These are phyloP conservation scores for Sciaenops ocellatus DNA, from an alignment of 2,797 vertebrate species.

Conservation along the genomic window DNA sequence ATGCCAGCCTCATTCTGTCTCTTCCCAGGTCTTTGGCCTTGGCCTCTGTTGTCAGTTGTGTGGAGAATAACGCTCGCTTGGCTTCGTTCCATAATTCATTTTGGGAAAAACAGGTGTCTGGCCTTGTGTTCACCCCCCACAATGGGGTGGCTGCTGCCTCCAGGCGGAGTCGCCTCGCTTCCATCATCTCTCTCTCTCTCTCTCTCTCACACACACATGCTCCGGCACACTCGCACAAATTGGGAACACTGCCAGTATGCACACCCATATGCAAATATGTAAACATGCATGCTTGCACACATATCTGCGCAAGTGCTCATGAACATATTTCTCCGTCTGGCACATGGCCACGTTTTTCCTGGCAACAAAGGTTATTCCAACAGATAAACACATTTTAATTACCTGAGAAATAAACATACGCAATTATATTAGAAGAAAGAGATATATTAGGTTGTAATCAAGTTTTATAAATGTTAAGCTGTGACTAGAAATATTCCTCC, in stretches of 20 bases:
- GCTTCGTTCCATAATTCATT: constrained; percentile 74
- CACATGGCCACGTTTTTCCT: constrained; percentile 39
- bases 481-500: constrained; percentile 14
- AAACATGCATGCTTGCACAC: constrained; percentile 34
- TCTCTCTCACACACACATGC: constrained; percentile 5
- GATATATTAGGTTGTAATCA: constrained; percentile 31
- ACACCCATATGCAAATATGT: constrained; percentile 42
- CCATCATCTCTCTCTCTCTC: constrained; percentile 45
- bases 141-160: constrained; percentile 62
- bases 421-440: constrained; percentile 31
- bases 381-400: constrained; percentile 75
- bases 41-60: constrained; percentile 59
- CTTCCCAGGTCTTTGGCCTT: constrained; percentile 63
- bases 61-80: constrained; percentile 56
- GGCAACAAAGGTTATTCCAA: constrained; percentile 69
- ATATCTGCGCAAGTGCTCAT: constrained; percentile 2
- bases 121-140: constrained; percentile 63
- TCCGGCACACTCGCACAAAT: background rate
- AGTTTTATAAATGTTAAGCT: constrained; percentile 35
- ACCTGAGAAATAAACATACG: constrained; percentile 37
- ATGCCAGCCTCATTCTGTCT: constrained; percentile 59
- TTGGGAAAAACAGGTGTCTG: constrained; percentile 79
- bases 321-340: constrained; percentile 53
- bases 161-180: constrained; percentile 59
- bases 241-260: constrained; percentile 34